These are phyloP conservation scores for Triops longicaudatus DNA, from an alignment of 1,140 invertebrate species.

Conservation along the genomic window DNA sequence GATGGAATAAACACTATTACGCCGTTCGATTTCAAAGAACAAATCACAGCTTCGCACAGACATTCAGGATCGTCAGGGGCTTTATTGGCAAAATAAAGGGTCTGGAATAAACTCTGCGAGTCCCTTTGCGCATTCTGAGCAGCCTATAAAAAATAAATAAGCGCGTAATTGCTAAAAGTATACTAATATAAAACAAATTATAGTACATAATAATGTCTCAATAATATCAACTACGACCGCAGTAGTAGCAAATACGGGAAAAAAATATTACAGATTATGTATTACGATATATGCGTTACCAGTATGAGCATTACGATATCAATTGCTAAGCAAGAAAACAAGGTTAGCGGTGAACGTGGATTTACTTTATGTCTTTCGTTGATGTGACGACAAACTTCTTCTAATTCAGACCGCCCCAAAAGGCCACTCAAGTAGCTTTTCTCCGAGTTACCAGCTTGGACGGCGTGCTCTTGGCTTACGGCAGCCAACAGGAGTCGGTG, in stretches of 20 bases:
- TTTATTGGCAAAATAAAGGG: background rate
- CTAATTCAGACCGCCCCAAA: background rate
- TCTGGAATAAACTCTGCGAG: slow-evolving; percentile 2
- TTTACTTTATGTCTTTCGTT: background rate
- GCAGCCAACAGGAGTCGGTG: slow-evolving; percentile 32
- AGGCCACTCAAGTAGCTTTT: background rate
- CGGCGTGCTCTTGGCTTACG: background rate
- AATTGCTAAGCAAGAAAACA: too few relatives aligned
- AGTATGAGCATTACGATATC: too few relatives aligned
- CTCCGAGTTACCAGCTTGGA: background rate
- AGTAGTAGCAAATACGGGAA: too few relatives aligned
- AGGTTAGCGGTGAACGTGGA: too few relatives aligned
- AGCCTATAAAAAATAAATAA: background rate
- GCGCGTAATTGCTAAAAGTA: background rate
- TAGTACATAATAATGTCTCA: background rate
- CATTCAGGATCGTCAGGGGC: background rate
- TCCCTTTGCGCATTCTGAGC: background rate
- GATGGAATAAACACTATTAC: background rate
- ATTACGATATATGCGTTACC: too few relatives aligned
- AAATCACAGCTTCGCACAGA: background rate
- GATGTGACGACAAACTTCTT: background rate
- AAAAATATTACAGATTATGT: too few relatives aligned
- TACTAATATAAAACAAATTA: background rate
- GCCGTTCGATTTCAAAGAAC: background rate
- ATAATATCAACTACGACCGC: too few relatives aligned